Evolutionary conservation across 2,113 vertebrate species (phyloP), one percentile per base, ranked within the genome.

Genomic region (Sinocyclocheilus anophthalmus): DNA sequence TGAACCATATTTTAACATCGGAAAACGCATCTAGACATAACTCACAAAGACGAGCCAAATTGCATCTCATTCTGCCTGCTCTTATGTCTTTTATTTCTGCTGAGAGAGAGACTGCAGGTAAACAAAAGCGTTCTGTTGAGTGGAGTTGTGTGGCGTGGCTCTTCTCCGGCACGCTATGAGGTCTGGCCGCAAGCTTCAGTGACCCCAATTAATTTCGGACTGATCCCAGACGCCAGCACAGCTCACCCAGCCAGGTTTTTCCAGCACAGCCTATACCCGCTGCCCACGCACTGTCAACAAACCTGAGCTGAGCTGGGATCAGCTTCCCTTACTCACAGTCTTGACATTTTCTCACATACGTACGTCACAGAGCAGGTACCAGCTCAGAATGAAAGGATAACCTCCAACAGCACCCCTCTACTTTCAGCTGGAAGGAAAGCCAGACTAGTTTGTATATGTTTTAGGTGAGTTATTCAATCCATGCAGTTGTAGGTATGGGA

Each of bases 201-300:
- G 76, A 85, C 76, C 84, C 84, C 45, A 53, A 85, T 79, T 72
- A 42, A 85, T 85, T 79, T 70, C 18, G 18, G 81, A 70, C 63
- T 83, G 65, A 70, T 65, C 75, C 33, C 12, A 75, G 84, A 37
- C 61, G 2, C 24, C 73, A 84, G 24, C 22, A 12, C 67, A 24
- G 22, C 50, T 81, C 61, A 1, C 55, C 30, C 42, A 30, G 53
- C 24, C 24, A 18, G 45, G 26, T 70, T 83, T n/a, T 8, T 55
- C 45, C 24, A 5, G 45, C 76, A 53, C 45, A 55, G 76, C 12
- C 57, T 22, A 53, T 48, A 85, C 76, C 12, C 61, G 1, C 59
- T 79, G 48, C 63, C 61, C 84, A 69, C 75, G 12, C 33, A 59
- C 76, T 59, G 22, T 84, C 82, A 82, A 79, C 76, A 70, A 33